Base-by-base conservation (phyloP, 2,797 vertebrate genomes). In the Cyprinella venusta region DNA sequence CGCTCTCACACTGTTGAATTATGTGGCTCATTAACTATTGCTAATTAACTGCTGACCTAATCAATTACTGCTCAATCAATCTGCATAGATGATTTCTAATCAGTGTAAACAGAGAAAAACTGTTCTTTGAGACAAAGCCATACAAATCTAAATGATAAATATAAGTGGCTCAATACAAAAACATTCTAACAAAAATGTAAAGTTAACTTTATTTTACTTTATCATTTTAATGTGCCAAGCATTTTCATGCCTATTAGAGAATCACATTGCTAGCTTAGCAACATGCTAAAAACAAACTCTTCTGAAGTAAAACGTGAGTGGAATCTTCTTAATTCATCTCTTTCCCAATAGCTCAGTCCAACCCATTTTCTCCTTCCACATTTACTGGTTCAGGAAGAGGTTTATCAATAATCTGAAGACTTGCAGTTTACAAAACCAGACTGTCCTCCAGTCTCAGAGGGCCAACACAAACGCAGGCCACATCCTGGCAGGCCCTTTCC, bases 401-500 rank as follows among this genome's bases (percentile, higher is more conserved):
- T 50, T 87, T 85, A 88, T 89, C 87, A 87, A 87, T 89, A 80
- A 85, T 69, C 80, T 70, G 21, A 76, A 42, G 52, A 64, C 50
- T 61, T 38, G 15, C 15, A 68, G 18, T 16, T 80, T 71, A 45
- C 19, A 79, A 77, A 71, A 71, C 61, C 63, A 5, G 45, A 72
- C 75, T 15, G 56, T 69, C 79, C 21, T 50, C 48, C 24, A 69
- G 67, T 70, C 72, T 71, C 72, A 69, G 74, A 48, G 64, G 71
- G 21, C 79, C 74, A 64, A 84, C 84, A 85, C 76, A 84, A 79
- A 83, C 10, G 50, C 48, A 81, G 81, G 68, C 81, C 50, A 84
- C 67, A 76, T 86, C 89, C 89, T 88, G 80, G 59, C 64, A 68
- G 78, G 79, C 61, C 54, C 69, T 72, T 87, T 92, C 89, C 85